Evolutionary conservation across 2,888 invertebrate genomes (phyloP), one percentile per base, ranked within the genome.

Genomic region (Syritta pipiens): DNA sequence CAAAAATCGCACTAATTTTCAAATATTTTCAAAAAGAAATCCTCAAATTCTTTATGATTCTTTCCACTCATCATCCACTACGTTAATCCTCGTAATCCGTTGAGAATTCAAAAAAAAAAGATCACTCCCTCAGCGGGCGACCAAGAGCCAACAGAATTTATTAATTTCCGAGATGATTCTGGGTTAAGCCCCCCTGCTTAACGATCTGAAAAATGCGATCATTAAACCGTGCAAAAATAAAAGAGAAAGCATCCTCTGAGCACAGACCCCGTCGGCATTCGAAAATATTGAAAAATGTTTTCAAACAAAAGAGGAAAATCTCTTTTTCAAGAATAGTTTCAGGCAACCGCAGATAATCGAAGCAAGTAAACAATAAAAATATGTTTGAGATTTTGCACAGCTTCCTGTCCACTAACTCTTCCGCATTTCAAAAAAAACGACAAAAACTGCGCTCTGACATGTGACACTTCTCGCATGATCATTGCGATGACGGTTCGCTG

Each of bases 401-500:
- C n/a, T n/a, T n/a, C n/a, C n/a, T 10, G 17, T 28, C 26, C 19
- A 22, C 17, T n/a, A n/a, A n/a, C 24, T 37, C 51, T 55, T 69
- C 17, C 35, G 48, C 17, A 63, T 59, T 71, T 71, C 37, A 51
- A 59, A 59, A 9, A 22, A 32, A 32, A n/a, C 62, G 62, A 75
- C 60, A 62, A 37, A 55, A 62, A 69, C 51, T n/a, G n/a, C n/a
- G n/a, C n/a, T n/a, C n/a, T 63, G 76, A 65, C 76, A 71, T 65
- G 76, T 71, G 71, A 77, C 71, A 77, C 71, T 77, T 63, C 35
- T 63, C 37, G 12, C 49, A 24, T 57, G 57, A 51, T 71, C 44
- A 77, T 69, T 57, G 51, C 12, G 22, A 14, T 19, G 42, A 42
- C 63, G 20, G 26, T 57, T 4, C 30, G 28, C 20, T 7, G 30